Percentiles rank a stretch among this genome's conserved stretches.
These are phyloP conservation scores for Dolichoris vasculosae DNA, from an alignment of 1,140 invertebrate genomes.

Conservation along the genomic window DNA sequence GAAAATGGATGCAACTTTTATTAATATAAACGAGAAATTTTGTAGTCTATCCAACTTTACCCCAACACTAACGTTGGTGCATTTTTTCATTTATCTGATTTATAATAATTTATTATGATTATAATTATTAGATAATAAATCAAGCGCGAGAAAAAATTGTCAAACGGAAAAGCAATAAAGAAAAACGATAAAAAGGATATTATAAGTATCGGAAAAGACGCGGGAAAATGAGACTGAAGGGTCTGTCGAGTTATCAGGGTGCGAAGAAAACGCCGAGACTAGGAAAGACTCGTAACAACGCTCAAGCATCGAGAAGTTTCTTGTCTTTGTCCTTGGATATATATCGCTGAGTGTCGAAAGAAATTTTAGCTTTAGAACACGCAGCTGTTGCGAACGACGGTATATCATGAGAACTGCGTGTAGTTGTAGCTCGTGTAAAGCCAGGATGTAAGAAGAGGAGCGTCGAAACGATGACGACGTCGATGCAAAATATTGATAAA, in stretches of 20 bases:
- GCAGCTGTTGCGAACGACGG: constrained; percentile 31
- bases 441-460: not conserved
- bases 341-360: not conserved
- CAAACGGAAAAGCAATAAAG: not conserved
- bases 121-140: not conserved
- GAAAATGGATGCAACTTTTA: no score
- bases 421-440: not conserved
- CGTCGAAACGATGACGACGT: not conserved
- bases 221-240: not conserved
- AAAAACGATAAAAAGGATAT: constrained; percentile 4
- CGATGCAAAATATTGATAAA: constrained; percentile 42
- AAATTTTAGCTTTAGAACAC: constrained; percentile 2
- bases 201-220: constrained; percentile 24
- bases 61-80: not conserved
- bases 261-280: not conserved
- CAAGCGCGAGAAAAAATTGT: not conserved
- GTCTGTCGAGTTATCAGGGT: not conserved
- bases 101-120: not conserved
- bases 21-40: not conserved
- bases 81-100: not conserved
- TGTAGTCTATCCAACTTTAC: not conserved
- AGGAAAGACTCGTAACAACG: not conserved
- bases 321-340: not conserved
- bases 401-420: not conserved
- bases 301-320: constrained; percentile 25